Base-by-base conservation (phyloP, 2,888 invertebrate species). In the Polietes domitor region DNA sequence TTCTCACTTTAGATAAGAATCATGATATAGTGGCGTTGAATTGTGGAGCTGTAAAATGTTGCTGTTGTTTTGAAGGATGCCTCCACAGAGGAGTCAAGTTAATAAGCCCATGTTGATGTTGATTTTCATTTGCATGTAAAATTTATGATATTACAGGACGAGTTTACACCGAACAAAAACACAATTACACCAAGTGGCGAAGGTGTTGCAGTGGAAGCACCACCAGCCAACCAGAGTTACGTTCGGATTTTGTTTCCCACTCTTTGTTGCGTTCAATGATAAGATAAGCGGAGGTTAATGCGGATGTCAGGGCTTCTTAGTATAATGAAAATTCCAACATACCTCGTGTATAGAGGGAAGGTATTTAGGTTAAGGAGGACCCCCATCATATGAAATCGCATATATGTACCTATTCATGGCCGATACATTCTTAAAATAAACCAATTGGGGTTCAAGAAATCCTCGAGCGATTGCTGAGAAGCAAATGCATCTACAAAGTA, bases 1-100 rank as follows among this genome's bases (percentile, higher is more conserved):
- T 88, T 88, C 88, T 87, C 88, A 88, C 88, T 87, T 86, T 78
- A 86, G 88, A 88, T 88, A 88, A 87, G 84, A 75, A 84, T 84
- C 84, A 84, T 84, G 83, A 84, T 84, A 88, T 89, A 87, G 86
- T 86, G 85, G 81, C 79, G 83, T 83, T 81, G 83, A 81, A 82
- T 82, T 85, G 86, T 75, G 76, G 50, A 80, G 85, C 82, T 63
- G 61, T 61, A 77, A 63, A 83, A 77, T 77, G 79, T 76, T 76
- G 9, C 70, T 77, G 58, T 41, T 70, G 47, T 28, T 78, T 81
- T 78, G 78, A 78, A 61, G 75, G 75, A 76, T 81, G 74, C 76
- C 72, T 81, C 75, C 58, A n/a, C n/a, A n/a, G 50, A 32, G 24
- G 58, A 84, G 80, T 81, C 77, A 74, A 41, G 77, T 83, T 80